Conservation (phyloP, 2,113 vertebrate species). For the Barbus barbus region DNA sequence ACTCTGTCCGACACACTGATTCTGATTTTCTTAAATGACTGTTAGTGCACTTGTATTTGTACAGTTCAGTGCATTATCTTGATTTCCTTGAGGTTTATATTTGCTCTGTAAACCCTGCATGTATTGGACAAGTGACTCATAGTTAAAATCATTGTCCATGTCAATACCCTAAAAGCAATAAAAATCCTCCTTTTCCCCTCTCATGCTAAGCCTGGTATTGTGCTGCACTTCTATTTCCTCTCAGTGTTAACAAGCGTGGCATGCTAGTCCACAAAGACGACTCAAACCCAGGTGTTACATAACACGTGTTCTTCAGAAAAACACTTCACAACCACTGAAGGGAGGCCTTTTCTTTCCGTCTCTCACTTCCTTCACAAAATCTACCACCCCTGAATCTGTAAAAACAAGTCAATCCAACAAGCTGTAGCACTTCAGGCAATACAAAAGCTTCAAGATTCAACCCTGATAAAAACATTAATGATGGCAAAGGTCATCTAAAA, state of each 20-base stretch:
- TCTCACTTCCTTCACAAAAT: background rate
- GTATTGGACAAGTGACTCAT: background rate
- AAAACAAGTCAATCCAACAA: conserved; percentile 12
- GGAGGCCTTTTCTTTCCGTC: conserved; percentile 17
- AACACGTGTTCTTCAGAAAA: conserved; percentile 40
- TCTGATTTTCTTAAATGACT: background rate
- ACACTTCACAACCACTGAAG: conserved; percentile 23
- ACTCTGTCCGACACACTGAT: background rate
- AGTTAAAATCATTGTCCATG: conserved; percentile 29
- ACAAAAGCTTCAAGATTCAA: background rate
- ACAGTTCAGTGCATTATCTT: background rate
- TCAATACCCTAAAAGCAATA: conserved; percentile 38
- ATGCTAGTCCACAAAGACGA: conserved; percentile 3
- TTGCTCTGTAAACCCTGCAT: conserved; percentile 18
- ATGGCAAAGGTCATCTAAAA: background rate
- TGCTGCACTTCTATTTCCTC: conserved; percentile 46
- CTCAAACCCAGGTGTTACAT: conserved; percentile 48
- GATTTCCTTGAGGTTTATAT: background rate
- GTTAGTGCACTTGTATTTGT: background rate
- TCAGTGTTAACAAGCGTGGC: conserved; percentile 17
- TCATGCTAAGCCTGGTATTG: conserved; percentile 35
- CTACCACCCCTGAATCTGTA: background rate
- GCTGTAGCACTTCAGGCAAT: background rate
- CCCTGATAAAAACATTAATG: background rate
- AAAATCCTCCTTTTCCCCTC: conserved; percentile 36